Evolutionary conservation across 2,888 invertebrate genomes (phyloP), one percentile per base, ranked within the genome.

Genomic region (Clepsis dumicolana): DNA sequence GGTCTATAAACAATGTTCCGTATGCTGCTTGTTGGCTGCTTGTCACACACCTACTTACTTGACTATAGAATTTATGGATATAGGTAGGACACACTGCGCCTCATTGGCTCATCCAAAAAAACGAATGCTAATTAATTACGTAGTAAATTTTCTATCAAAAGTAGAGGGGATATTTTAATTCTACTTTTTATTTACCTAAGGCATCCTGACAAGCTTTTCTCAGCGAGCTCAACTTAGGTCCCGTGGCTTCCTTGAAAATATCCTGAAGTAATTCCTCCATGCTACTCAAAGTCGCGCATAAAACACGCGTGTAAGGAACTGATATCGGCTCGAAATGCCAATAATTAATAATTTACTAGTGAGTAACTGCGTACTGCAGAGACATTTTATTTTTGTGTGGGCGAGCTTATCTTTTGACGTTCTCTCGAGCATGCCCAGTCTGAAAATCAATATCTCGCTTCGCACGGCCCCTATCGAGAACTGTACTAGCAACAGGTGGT

Each of bases 251-350:
- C 89, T 96, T 97, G 77, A 96, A 95, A 80, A 98, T 95, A 88
- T 97, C 96, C 86, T 96, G 95, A 74, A 98, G 94, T 79, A 98
- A 94, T 89, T 98, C 97, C 94, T 98, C 98, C 98, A 98, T 98
- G 71, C 78, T 80, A 80, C 77, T 64, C 77, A 73, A 70, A 71
- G 65, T 65, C 64, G 67, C 71, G 74, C 74, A 74, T 73, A 75
- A 57, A 56, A 57, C 44, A 56, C 63, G 21, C 38, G 32, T 35
- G 35, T 61, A 35, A 53, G 21, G 16, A 59, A 41, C 8, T 41
- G 10, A 4, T 16, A 59, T 44, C 14, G 10, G 16, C 14, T 41
- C 18, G 5, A 57, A 52, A 29, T 38, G 27, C 50, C 29, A 35
- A 7, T 44, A 24, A 32, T 24, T 24, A 52, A 27, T 29, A 63